Conservation (phyloP, 2,797 vertebrate species). For the Orestias chungarensis region DNA sequence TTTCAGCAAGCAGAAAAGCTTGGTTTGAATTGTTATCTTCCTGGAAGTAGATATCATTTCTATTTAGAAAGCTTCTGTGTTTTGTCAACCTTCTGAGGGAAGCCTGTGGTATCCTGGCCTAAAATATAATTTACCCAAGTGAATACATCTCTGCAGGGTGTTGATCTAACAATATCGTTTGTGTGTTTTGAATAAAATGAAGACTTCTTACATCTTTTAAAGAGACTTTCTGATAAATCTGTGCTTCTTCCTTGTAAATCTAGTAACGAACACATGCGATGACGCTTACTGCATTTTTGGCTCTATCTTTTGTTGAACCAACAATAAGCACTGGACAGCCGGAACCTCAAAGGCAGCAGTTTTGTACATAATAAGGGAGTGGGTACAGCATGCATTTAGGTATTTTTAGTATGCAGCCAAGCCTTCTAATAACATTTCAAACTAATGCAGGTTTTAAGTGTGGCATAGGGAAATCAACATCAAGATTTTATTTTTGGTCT, state of each 20-base stretch:
- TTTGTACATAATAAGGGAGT: not conserved
- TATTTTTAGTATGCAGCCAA: not conserved
- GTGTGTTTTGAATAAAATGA: not conserved
- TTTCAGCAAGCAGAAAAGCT: not conserved
- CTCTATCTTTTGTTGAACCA: slow-evolving; percentile 20
- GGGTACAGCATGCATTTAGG: not conserved
- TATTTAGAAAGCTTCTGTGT: not conserved
- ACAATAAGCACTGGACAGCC: not conserved
- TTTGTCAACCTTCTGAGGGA: not conserved
- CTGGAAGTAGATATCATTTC: not conserved
- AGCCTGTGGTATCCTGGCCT: not conserved
- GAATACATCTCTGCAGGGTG: not conserved
- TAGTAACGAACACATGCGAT: not conserved
- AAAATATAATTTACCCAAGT: not conserved
- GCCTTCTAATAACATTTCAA: not conserved
- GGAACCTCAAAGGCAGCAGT: not conserved
- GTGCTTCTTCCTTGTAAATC: not conserved
- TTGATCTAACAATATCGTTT: not conserved
- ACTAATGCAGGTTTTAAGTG: not conserved
- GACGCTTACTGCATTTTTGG: not conserved
- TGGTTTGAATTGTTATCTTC: not conserved
- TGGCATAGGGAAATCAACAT: not conserved
- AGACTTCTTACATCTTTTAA: not conserved
- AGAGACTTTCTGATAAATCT: not conserved
- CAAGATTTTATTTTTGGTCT: not conserved